Evolutionary conservation across 2,888 invertebrate species (phyloP).

Genomic region (Leucozona laternaria): DNA sequence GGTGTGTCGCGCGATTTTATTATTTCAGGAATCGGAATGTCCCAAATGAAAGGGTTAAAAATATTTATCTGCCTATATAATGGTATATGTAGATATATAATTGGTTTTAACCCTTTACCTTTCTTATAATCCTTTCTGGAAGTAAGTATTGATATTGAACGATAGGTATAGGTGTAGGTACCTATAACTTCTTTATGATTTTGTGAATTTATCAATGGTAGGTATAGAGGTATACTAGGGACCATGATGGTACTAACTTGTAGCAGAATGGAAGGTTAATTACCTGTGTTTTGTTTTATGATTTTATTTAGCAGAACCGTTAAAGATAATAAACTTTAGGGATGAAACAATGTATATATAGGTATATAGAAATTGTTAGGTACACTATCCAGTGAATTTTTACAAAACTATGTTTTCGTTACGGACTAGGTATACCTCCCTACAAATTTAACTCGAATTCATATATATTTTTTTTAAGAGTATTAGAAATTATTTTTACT

Average conservation of each 20-base stretch:
- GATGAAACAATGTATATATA: too few species aligned
- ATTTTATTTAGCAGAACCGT: background rate
- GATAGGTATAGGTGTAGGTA: background rate
- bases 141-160: background rate
- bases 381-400: too few species aligned
- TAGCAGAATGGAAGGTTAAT: background rate
- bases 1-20: constrained; percentile 60
- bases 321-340: too few species aligned
- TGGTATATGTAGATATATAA: background rate
- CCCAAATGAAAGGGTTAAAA: constrained; percentile 55
- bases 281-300: background rate
- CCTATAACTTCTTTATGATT: background rate
- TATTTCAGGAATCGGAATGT: constrained; percentile 41
- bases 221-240: background rate
- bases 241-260: background rate
- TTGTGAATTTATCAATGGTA: background rate
- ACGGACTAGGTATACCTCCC: too few species aligned
- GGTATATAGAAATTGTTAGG: too few species aligned
- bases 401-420: too few species aligned
- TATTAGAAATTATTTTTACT: too few species aligned
- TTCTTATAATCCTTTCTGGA: background rate
- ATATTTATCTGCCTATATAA: background rate
- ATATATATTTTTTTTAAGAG: too few species aligned
- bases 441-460: too few species aligned
- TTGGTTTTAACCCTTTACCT: background rate